phyloP scores from a whole-genome alignment of 2,113 vertebrate genomes.

The Oriolus oriolus region DNA sequence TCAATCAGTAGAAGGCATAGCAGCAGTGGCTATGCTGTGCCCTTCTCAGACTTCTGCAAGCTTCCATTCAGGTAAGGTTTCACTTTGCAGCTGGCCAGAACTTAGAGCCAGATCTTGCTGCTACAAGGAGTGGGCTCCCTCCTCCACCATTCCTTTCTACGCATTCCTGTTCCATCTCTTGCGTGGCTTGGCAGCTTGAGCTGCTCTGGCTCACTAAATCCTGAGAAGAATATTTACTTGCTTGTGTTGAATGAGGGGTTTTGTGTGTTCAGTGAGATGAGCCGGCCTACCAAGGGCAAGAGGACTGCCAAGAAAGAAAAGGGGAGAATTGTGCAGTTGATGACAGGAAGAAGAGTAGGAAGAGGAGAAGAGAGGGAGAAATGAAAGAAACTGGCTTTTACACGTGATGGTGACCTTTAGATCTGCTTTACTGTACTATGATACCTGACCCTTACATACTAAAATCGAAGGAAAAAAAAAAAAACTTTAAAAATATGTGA shows the following conservation, averaged over 20 bases:
- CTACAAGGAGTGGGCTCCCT: background rate
- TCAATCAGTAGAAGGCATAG: background rate
- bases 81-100: background rate
- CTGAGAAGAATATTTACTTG: background rate
- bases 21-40: background rate
- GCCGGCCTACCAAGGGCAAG: background rate
- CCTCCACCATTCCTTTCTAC: background rate
- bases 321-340: background rate
- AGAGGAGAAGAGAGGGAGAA: background rate
- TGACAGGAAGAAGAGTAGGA: background rate
- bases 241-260: background rate
- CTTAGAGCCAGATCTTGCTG: background rate
- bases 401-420: background rate
- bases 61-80: conserved; percentile 9
- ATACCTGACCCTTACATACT: background rate
- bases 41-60: background rate
- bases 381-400: background rate
- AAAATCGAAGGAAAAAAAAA: background rate
- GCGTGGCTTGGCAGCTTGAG: background rate
- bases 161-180: background rate
- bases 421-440: background rate
- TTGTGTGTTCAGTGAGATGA: background rate
- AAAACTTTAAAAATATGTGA: background rate
- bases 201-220: background rate
- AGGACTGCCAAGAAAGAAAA: background rate